Evolutionary conservation across 2,888 invertebrate species (phyloP).

Genomic region (Doris montereyensis): DNA sequence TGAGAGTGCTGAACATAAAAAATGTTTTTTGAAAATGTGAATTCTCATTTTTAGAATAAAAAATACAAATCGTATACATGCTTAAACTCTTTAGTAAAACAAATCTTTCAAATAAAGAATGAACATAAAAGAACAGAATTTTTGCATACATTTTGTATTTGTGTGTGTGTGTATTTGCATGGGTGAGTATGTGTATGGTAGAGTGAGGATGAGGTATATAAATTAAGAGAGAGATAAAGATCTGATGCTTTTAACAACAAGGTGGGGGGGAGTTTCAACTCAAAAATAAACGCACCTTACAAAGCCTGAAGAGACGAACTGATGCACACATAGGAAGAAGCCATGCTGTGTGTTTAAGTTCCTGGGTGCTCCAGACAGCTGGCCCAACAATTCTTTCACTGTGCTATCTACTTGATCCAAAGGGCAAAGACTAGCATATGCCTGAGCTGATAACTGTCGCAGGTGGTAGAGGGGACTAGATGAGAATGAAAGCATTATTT

Average conservation of each 20-base stretch:
- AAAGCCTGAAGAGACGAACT: constrained; percentile 45
- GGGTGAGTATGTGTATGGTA: too few relatives aligned
- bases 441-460: constrained; percentile 61
- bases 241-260: too few relatives aligned
- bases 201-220: too few relatives aligned
- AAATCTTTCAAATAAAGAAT: neutral
- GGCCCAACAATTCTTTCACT: constrained; percentile 42
- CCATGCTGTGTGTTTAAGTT: constrained; percentile 54
- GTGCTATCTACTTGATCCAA: constrained; percentile 43
- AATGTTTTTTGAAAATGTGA: too few relatives aligned
- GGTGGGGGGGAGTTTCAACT: too few relatives aligned
- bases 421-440: constrained; percentile 58
- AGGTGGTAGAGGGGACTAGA: constrained; percentile 62
- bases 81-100: too few relatives aligned
- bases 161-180: too few relatives aligned
- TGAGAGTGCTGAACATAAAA: too few relatives aligned
- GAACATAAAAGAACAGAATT: neutral
- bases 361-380: neutral
- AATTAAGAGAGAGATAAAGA: too few relatives aligned
- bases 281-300: constrained; percentile 41
- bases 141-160: neutral
- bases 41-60: too few relatives aligned
- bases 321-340: constrained; percentile 49
- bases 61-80: too few relatives aligned
- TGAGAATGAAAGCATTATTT: constrained; percentile 20